Evolutionary conservation across 2,797 vertebrate genomes (phyloP), one percentile per base, ranked within the genome.

Genomic region (Rhynchotus rufescens): DNA sequence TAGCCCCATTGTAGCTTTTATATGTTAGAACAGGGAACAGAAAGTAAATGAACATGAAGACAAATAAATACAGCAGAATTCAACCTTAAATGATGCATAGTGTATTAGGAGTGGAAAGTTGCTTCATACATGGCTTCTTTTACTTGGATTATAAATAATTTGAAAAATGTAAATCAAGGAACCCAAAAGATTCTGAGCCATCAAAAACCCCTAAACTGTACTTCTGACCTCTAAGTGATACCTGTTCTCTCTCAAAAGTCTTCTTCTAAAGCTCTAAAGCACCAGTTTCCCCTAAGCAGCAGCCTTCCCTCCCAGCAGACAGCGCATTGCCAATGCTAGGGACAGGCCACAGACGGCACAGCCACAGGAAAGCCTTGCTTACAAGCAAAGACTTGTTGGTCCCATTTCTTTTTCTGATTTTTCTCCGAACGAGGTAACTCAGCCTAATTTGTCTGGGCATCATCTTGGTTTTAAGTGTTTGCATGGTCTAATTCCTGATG

Each of bases 401-500:
- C 45, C 22, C 21, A 5, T 47, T 47, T 40, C 40, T 47, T 47
- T 47, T 47, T 47, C 45, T 22, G 45, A 47, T 47, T 47, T 47
- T 47, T 88, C 47, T 59, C 62, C 54, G 65, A 47, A n/a, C 9
- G 17, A 60, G 12, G 42, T 40, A 80, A 34, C 28, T n/a, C 3
- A 59, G 17, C 3, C 28, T 40, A 12, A 30, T 36, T 42, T 66
- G 8, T 17, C 56, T 68, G 42, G 72, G 0, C 1, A 71, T 49
- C 57, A 68, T 47, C 5, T 42, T 28, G 34, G 28, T 10, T 68
- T 12, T 36, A 28, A 15, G 13, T 51, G 49, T 68, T 16, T 72
- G 20, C 21, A 57, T 2, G 4, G n/a, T 28, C 40, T 56, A 56
- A 9, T 34, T 25, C 49, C 28, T 51, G 40, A 3, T 0, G 0